Base-by-base conservation (phyloP, 2,888 invertebrate species). In the Keiferia lycopersicella region DNA sequence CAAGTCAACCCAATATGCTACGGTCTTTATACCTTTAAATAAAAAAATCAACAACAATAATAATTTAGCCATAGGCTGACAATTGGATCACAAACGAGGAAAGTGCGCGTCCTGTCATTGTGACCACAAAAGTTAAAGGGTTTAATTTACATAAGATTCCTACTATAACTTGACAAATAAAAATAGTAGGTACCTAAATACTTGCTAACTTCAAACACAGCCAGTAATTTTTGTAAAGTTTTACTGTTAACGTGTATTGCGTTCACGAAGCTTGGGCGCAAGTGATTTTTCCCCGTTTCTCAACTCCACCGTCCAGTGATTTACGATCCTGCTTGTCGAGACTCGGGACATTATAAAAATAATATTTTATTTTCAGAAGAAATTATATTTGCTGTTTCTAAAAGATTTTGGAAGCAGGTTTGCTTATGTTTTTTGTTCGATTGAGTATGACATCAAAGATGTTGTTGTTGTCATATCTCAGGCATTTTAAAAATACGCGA, bases 341-440 rank as follows among this genome's bases (percentile, higher is more conserved):
- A 16, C 60, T 26, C 50, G 22, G 18, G 45, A 22, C 64, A 61
- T 64, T 64, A 61, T 34, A 34, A 34, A 64, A 64, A 56, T 60
- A 39, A 63, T 60, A 60, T 64, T 60, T n/a, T 60, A 39, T 53
- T 34, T 64, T 39, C 60, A 34, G 51, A 6, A 18, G 38, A 22
- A 48, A 59, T 12, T 45, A 45, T 41, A 41, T 45, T 51, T 51
- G 51, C 22, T 22, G 8, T 51, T 51, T 20, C 22, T 11, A 51
- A 51, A 51, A 3, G 16, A 22, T 20, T 7, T n/a, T 45, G 34
- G 34, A 8, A 10, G 1, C 10, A 10, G 10, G 10, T 10, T 8
- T 10, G 34, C 34, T 4, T 10, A 8, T 34, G 8, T 26, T 26
- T 26, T 26, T 26, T 6, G 6, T 26, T 26, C 26, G 2, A 26